Evolutionary conservation across 2,888 invertebrate genomes (phyloP).

Genomic region (Shargacucullia verbasci): DNA sequence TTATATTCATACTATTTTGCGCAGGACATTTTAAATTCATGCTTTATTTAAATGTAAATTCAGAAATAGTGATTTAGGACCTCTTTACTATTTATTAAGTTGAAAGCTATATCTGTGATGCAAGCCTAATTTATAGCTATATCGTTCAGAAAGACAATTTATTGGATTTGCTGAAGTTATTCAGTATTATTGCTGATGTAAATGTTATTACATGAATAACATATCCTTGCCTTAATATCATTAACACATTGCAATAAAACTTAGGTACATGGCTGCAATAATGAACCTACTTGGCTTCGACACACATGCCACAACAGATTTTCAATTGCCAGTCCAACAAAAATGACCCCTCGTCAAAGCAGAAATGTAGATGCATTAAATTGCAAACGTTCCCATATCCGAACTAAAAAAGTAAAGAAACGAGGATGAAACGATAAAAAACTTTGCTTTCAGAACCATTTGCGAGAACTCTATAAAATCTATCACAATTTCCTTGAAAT

Average conservation of each 20-base stretch:
- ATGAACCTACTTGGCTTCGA: too few relatives aligned
- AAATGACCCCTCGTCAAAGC: too few relatives aligned
- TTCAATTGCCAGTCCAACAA: too few relatives aligned
- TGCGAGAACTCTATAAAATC: slow-evolving; percentile 8
- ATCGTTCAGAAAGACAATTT: too few relatives aligned
- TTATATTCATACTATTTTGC: slow-evolving; percentile 13
- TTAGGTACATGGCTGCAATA: too few relatives aligned
- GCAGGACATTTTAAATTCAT: slow-evolving; percentile 18
- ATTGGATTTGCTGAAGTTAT: slow-evolving; percentile 23
- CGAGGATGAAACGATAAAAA: slow-evolving; percentile 25
- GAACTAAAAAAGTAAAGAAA: not conserved
- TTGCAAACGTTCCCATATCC: not conserved
- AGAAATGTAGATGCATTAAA: too few relatives aligned
- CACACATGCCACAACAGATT: too few relatives aligned
- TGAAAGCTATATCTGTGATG: slow-evolving; percentile 23
- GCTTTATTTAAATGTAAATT: slow-evolving; percentile 33
- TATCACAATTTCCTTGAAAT: slow-evolving; percentile 31
- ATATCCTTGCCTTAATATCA: not conserved
- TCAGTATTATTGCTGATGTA: slow-evolving; percentile 11
- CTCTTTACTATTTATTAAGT: slow-evolving; percentile 28
- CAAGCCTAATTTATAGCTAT: slow-evolving; percentile 20
- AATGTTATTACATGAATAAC: not conserved
- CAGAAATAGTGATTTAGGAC: slow-evolving; percentile 32
- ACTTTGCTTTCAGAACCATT: slow-evolving; percentile 18
- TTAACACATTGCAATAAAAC: not conserved